Conservation (phyloP, 2,888 invertebrate species). For the Molorchus minor region DNA sequence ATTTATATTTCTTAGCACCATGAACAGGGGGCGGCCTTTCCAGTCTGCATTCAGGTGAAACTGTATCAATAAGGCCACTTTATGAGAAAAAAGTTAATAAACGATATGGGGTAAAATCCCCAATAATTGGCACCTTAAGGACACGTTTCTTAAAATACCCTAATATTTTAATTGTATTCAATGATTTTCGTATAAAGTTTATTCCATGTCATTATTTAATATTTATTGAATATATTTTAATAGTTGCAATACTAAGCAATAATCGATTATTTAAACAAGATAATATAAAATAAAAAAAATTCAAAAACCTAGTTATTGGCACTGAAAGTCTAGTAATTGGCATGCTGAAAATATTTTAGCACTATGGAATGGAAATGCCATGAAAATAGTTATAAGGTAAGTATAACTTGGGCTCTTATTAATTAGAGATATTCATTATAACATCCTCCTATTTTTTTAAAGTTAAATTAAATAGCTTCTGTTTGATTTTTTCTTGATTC, state of each 20-base stretch:
- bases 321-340: slow-evolving; percentile 1
- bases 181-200: not conserved
- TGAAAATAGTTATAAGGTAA: not conserved
- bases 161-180: not conserved
- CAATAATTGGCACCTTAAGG: slow-evolving; percentile 2
- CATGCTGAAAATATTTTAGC: not conserved
- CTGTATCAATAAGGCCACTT: too few relatives aligned
- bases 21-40: too few relatives aligned
- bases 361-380: not conserved
- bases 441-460: not conserved
- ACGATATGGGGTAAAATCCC: too few relatives aligned
- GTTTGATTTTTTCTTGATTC: not conserved
- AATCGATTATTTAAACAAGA: not conserved
- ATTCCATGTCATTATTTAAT: not conserved
- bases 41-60: too few relatives aligned
- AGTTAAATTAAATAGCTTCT: not conserved
- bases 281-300: not conserved
- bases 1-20: too few relatives aligned
- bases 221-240: slow-evolving; percentile 1
- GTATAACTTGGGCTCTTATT: not conserved
- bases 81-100: too few relatives aligned
- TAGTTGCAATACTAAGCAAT: not conserved
- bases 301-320: slow-evolving; percentile 1
- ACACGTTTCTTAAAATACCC: not conserved
- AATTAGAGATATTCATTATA: not conserved